These are phyloP conservation scores for Caenorhabditis elegans DNA, from an alignment of 1,140 invertebrate species.

Conservation along the genomic window DNA sequence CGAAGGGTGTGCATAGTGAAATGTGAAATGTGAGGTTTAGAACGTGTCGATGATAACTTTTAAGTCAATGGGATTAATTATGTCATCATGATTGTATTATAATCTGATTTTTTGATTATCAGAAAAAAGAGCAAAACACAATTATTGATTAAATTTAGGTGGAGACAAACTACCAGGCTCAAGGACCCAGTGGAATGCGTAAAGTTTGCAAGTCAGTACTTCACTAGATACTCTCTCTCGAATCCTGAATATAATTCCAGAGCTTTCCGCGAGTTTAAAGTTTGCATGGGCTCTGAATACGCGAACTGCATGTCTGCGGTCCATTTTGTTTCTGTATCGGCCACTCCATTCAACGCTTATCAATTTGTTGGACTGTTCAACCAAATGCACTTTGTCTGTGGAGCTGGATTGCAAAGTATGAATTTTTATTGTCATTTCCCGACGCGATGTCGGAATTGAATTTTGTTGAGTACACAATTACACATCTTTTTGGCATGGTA, in stretches of 20 bases:
- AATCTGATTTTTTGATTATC: neutral
- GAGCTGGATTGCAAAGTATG: slow-evolving; percentile 50
- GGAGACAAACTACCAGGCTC: slow-evolving; percentile 36
- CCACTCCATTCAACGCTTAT: slow-evolving; percentile 36
- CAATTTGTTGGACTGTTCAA: slow-evolving; percentile 45
- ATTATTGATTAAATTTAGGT: slow-evolving; percentile 5
- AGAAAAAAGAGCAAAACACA: neutral
- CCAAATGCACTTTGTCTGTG: slow-evolving; percentile 48
- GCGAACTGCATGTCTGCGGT: slow-evolving; percentile 37
- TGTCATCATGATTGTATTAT: neutral
- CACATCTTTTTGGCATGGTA: neutral
- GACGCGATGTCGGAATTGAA: neutral
- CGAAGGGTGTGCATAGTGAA: neutral
- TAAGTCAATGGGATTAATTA: slow-evolving; percentile 1
- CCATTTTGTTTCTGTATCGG: slow-evolving; percentile 25
- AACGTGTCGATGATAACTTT: slow-evolving; percentile 18
- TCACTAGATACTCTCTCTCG: too few relatives aligned
- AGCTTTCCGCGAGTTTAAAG: slow-evolving; percentile 49
- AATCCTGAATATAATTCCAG: too few relatives aligned
- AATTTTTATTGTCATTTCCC: neutral
- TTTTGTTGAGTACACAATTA: neutral
- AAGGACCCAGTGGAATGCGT: slow-evolving; percentile 30
- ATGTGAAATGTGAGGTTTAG: neutral
- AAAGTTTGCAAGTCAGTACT: slow-evolving; percentile 46
- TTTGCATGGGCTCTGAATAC: slow-evolving; percentile 42